Percentiles rank a stretch among this genome's conserved stretches.
phyloP scores from a whole-genome alignment of 2,888 invertebrate genomes.

The Athalia circularis region DNA sequence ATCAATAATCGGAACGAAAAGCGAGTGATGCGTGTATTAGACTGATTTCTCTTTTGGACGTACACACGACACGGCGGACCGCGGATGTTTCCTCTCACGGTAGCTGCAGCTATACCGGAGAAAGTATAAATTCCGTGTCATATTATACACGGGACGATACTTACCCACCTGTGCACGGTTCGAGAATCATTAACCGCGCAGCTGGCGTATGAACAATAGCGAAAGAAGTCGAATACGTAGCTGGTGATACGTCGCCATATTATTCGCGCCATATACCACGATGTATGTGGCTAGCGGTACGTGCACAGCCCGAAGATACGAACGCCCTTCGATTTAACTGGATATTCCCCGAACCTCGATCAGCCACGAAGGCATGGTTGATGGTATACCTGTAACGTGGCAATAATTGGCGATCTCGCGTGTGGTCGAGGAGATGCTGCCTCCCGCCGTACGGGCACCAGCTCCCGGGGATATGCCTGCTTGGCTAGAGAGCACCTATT shows the following conservation, averaged over 20 bases:
- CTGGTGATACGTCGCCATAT: too few relatives aligned
- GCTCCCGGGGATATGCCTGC: background rate
- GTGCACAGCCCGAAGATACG: too few relatives aligned
- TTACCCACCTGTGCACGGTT: background rate
- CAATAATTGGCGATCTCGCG: conserved; percentile 19
- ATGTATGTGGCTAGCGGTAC: too few relatives aligned
- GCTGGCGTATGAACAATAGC: too few relatives aligned
- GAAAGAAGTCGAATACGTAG: too few relatives aligned
- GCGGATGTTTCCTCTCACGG: background rate
- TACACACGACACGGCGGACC: background rate
- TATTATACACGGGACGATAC: background rate
- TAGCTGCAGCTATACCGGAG: background rate
- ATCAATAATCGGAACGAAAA: background rate
- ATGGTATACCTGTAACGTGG: background rate
- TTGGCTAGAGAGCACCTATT: background rate
- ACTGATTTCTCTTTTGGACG: background rate
- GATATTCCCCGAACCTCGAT: too few relatives aligned
- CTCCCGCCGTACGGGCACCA: background rate
- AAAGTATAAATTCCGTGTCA: conserved; percentile 20
- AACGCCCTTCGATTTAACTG: too few relatives aligned
- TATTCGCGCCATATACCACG: too few relatives aligned
- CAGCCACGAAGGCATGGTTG: too few relatives aligned
- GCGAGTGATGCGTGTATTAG: background rate
- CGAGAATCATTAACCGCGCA: too few relatives aligned
- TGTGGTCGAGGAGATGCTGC: background rate